Evolutionary conservation across 2,888 invertebrate species (phyloP).

Genomic region (Diaphora mendica): DNA sequence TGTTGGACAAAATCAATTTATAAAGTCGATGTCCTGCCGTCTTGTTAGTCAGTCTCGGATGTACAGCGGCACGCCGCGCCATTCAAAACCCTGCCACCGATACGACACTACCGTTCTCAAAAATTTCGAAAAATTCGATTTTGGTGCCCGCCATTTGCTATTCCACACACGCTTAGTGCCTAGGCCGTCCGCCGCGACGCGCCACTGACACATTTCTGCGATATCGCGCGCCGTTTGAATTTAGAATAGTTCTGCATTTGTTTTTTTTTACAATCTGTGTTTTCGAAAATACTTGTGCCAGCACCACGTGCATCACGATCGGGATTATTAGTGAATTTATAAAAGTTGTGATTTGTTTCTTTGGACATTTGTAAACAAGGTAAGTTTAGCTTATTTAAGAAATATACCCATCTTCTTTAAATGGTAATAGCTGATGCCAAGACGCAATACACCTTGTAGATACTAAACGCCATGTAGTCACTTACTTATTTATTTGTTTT

Average conservation of each 20-base stretch:
- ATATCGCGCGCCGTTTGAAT: slow-evolving; percentile 83
- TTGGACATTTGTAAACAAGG: slow-evolving; percentile 59
- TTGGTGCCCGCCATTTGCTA: slow-evolving; percentile 67
- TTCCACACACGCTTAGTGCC: slow-evolving; percentile 76
- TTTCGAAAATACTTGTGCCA: slow-evolving; percentile 67
- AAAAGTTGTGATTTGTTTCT: slow-evolving; percentile 54
- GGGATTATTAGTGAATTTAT: slow-evolving; percentile 61
- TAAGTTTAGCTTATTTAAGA: slow-evolving; percentile 57
- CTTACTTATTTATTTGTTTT: slow-evolving; percentile 35
- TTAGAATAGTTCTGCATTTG: slow-evolving; percentile 75
- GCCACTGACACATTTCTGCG: slow-evolving; percentile 86
- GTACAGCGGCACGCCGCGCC: slow-evolving; percentile 72
- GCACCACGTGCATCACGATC: slow-evolving; percentile 60
- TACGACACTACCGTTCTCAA: slow-evolving; percentile 76
- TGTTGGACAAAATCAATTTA: slow-evolving; percentile 81
- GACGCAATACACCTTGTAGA: slow-evolving; percentile 28
- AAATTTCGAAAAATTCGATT: slow-evolving; percentile 73
- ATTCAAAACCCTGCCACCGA: slow-evolving; percentile 78
- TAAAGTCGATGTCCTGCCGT: slow-evolving; percentile 84
- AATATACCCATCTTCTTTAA: slow-evolving; percentile 11
- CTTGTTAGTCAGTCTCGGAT: slow-evolving; percentile 75
- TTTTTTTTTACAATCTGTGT: slow-evolving; percentile 72
- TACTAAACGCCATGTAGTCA: slow-evolving; percentile 28
- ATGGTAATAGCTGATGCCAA: slow-evolving; percentile 30
- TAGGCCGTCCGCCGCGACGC: slow-evolving; percentile 81